Percentiles rank a stretch among this genome's conserved stretches.
Conservation (phyloP, 2,113 vertebrate species). For the Semnopithecus entellus region DNA sequence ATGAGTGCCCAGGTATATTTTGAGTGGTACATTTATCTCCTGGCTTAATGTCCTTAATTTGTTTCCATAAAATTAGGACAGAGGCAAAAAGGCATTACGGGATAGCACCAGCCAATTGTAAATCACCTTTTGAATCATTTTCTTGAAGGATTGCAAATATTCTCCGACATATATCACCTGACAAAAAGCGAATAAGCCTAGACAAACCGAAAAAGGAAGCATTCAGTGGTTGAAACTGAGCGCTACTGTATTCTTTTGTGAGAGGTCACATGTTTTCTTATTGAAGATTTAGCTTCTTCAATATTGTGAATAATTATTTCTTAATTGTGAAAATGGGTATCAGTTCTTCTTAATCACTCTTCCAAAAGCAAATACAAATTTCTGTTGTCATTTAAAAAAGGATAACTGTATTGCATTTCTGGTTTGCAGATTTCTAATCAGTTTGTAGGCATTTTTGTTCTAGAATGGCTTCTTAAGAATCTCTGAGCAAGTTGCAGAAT, state of each 20-base stretch:
- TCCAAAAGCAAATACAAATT: background rate
- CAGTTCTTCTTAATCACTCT: background rate
- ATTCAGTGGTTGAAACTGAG: background rate
- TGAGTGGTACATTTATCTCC: background rate
- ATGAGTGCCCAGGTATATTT: background rate
- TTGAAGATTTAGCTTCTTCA: background rate
- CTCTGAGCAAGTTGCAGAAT: conserved; percentile 57
- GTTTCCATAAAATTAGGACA: conserved; percentile 46
- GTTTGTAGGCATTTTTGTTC: background rate
- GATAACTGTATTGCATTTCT: conserved; percentile 9
- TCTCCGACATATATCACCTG: background rate
- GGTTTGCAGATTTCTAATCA: conserved; percentile 18
- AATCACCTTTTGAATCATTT: conserved; percentile 35
- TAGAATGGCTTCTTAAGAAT: background rate
- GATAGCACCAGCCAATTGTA: background rate
- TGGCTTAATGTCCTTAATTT: conserved; percentile 44
- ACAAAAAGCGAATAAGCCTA: background rate
- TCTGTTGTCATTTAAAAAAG: background rate
- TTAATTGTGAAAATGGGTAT: conserved; percentile 19
- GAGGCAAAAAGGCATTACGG: conserved; percentile 5
- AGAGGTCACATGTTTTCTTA: background rate
- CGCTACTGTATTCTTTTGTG: background rate
- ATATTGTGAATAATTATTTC: background rate
- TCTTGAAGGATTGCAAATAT: conserved; percentile 33
- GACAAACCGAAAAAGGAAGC: background rate